Conservation (phyloP, 2,797 vertebrate species). For the Siniperca scherzeri region DNA sequence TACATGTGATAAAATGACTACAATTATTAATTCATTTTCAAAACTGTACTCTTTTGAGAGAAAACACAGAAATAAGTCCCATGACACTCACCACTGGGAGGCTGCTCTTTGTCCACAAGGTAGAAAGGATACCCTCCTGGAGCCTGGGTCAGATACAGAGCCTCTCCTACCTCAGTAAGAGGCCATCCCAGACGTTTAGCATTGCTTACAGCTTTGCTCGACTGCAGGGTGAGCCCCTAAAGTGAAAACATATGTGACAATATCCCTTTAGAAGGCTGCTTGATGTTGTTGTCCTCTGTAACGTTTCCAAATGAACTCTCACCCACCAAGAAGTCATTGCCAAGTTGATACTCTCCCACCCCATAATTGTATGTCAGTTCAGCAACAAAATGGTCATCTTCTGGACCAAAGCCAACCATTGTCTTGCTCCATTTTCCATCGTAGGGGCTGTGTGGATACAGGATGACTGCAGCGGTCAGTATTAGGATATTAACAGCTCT, state of each 20-base stretch:
- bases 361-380: slow-evolving; percentile 98
- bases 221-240: slow-evolving; percentile 93
- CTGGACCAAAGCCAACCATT: slow-evolving; percentile 96
- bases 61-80: not conserved
- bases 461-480: slow-evolving; percentile 1
- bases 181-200: slow-evolving; percentile 92
- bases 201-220: slow-evolving; percentile 92
- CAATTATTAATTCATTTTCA: not conserved
- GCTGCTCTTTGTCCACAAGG: slow-evolving; percentile 88
- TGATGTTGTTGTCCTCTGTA: not conserved
- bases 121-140: slow-evolving; percentile 96
- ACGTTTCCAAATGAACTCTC: not conserved
- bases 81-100: slow-evolving; percentile 83
- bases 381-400: slow-evolving; percentile 94
- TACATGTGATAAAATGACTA: not conserved
- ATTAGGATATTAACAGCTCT: not conserved
- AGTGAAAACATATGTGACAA: not conserved
- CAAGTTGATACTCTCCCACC: slow-evolving; percentile 92
- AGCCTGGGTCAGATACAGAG: slow-evolving; percentile 89
- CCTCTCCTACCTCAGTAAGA: slow-evolving; percentile 86
- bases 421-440: slow-evolving; percentile 99
- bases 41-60: no score
- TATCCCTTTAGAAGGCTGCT: not conserved
- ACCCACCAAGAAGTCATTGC: slow-evolving; percentile 95
- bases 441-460: slow-evolving; percentile 88